These are phyloP conservation scores for Galerucella nymphaeae DNA, from an alignment of 2,888 invertebrate species.

Conservation along the genomic window DNA sequence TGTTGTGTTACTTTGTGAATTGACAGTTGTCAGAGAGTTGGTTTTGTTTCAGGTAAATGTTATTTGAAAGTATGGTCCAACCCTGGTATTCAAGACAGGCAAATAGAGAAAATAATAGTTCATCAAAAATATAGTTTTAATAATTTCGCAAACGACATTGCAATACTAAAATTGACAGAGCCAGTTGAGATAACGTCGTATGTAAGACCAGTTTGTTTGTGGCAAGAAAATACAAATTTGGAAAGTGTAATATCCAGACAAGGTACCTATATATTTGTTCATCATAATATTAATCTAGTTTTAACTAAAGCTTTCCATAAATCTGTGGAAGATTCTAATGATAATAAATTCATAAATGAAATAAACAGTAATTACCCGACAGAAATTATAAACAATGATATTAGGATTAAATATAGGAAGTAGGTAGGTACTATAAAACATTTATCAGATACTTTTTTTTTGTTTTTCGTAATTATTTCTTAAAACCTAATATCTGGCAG, in stretches of 20 bases:
- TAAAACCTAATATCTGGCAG: too few relatives aligned
- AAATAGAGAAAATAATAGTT: conserved; percentile 55
- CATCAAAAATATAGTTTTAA: conserved; percentile 58
- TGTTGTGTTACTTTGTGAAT: too few relatives aligned
- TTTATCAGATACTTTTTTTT: too few relatives aligned
- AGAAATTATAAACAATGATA: too few relatives aligned
- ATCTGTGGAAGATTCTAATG: too few relatives aligned
- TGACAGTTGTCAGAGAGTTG: neutral
- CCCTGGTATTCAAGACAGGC: conserved; percentile 60
- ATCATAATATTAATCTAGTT: too few relatives aligned
- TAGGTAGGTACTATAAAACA: too few relatives aligned
- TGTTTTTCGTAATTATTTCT: too few relatives aligned
- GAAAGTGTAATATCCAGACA: conserved; percentile 50
- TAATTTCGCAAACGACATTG: conserved; percentile 59
- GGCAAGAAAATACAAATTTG: conserved; percentile 53
- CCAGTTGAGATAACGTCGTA: conserved; percentile 58
- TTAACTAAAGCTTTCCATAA: too few relatives aligned
- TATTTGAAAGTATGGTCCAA: conserved; percentile 57
- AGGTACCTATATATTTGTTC: conserved; percentile 44
- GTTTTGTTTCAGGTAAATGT: conserved; percentile 56
- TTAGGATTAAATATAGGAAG: too few relatives aligned
- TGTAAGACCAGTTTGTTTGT: conserved; percentile 61
- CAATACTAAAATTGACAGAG: conserved; percentile 55
- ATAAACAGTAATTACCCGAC: too few relatives aligned
- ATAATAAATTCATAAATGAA: too few relatives aligned